Base-by-base conservation (phyloP, 2,113 vertebrate genomes). In the Chlamydotis undulata region DNA sequence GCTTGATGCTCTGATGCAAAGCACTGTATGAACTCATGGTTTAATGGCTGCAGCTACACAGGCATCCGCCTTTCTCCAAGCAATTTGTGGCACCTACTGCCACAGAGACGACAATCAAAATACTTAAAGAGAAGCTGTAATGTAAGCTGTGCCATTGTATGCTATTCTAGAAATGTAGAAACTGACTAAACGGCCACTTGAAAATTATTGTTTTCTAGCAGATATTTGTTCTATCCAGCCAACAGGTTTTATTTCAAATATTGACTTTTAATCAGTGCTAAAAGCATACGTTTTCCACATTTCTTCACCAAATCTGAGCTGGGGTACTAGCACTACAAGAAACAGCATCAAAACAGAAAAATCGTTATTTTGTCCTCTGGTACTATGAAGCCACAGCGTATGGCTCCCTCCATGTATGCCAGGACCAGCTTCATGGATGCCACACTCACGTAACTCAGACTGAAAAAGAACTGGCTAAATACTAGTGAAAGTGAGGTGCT, bases 1-100 rank as follows among this genome's bases (percentile, higher is more conserved):
- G 57, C 49, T 71, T 2, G 0, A 33, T 47, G 25, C 33, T 55
- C 29, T 61, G n/a, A 50, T 1, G 5, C 16, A 45, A 60, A 68
- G 47, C 19, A 23, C 18, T 41, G 22, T 28, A 60, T 14, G 43
- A 43, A 43, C 16, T 28, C 1, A 0, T 3, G 14, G 24, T 70
- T 78, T 59, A 41, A 68, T 24, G 21, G 26, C 33, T 4, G 1
- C 60, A 75, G n/a, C 52, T 87, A 52, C 18, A 35, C 12, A 65
- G 49, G 5, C 69, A 84, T 28, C 37, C 59, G 0, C 56, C 25
- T 91, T 93, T 59, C n/a, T 83, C 35, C 45, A 73, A 70, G 53
- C 39, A 35, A 23, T 29, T 61, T 3, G 2, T 57, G 56, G 63
- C 23, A 45, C 21, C 63, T 77, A 33, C 53, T 43, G 31, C n/a